Conservation (phyloP, 2,797 vertebrate genomes). For the Diglossa cyanea region DNA sequence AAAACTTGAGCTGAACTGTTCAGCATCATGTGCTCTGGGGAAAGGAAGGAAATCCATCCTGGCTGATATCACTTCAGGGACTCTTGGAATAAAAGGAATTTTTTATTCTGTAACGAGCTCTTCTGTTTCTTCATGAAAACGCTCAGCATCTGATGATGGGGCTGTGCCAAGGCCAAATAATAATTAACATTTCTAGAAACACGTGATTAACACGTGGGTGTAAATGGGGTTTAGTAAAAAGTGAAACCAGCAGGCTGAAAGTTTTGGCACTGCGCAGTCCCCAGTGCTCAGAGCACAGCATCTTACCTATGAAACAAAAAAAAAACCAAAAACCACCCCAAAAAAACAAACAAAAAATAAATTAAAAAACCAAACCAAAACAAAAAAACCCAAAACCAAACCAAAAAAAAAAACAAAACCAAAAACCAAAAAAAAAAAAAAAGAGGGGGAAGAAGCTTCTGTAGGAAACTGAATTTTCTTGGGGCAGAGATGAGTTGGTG, state of each 20-base stretch:
- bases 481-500: no score
- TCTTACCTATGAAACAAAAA: no score
- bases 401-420: no score
- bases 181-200: neutral
- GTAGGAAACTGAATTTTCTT: no score
- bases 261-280: neutral
- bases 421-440: no score
- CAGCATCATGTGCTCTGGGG: neutral
- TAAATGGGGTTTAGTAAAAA: neutral
- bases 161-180: neutral
- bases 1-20: neutral
- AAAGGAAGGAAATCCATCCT: neutral
- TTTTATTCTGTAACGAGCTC: neutral
- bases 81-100: neutral
- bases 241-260: neutral
- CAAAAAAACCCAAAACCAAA: no score
- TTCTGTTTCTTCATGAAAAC: neutral
- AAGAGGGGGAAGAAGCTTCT: no score
- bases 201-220: neutral
- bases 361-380: no score
- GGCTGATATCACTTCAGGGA: neutral
- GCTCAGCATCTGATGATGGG: neutral
- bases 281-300: rapidly evolving
- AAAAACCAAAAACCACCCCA: no score
- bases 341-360: no score